These are phyloP conservation scores for Drosophila sordidapex DNA, from an alignment of 2,888 invertebrate species.

Conservation along the genomic window DNA sequence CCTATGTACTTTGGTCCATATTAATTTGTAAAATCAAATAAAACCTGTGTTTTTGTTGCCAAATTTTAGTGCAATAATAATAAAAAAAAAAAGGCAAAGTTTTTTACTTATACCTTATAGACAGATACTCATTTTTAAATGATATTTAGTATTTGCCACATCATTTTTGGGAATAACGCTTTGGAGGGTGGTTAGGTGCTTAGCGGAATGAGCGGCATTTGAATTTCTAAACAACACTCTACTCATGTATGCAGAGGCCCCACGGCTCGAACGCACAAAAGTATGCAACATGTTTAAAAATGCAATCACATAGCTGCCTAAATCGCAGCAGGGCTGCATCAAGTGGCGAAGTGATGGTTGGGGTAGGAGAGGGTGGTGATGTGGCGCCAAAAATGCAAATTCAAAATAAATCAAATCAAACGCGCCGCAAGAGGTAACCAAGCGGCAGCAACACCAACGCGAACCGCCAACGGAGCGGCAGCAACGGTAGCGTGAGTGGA, in stretches of 20 bases:
- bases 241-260: conserved; percentile 46
- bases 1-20: neutral
- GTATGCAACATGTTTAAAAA: conserved; percentile 77
- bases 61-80: neutral
- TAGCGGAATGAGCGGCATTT: conserved; percentile 4
- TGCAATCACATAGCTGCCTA: conserved; percentile 54
- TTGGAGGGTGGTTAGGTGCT: neutral
- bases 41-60: neutral
- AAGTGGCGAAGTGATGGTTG: neutral
- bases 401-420: conserved; percentile 79
- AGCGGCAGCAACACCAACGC: conserved; percentile 81
- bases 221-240: conserved; percentile 56
- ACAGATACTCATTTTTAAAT: neutral
- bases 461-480: conserved; percentile 51
- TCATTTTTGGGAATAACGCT: neutral
- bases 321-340: conserved; percentile 12
- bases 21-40: neutral
- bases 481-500: neutral
- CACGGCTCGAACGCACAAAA: conserved; percentile 63
- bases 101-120: no score
- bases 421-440: conserved; percentile 80
- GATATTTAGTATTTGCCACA: neutral
- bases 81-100: neutral
- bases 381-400: conserved; percentile 71
- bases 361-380: neutral